Percentiles rank a stretch among this genome's conserved stretches.
Conservation (phyloP, 2,113 vertebrate genomes). For the Rhinogobius similis region DNA sequence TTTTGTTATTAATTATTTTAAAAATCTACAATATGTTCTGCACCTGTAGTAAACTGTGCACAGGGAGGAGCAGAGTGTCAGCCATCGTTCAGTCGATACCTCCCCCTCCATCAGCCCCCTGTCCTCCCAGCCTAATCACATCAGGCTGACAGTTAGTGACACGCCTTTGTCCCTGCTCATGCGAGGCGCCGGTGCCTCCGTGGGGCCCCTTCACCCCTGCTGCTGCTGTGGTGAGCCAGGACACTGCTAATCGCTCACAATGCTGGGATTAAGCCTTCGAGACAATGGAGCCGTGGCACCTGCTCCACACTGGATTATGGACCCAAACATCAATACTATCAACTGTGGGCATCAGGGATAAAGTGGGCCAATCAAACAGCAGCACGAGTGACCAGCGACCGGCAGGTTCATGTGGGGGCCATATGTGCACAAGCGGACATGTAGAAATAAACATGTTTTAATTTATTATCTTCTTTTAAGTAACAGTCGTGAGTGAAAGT, state of each 20-base stretch:
- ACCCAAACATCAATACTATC: constrained; percentile 25
- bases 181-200: constrained; percentile 39
- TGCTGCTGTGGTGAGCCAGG: constrained; percentile 59
- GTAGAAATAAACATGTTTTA: too few species aligned
- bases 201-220: constrained; percentile 34
- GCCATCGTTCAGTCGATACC: not conserved
- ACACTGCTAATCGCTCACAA: constrained; percentile 78
- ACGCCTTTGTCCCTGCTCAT: constrained; percentile 75
- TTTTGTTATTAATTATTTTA: too few species aligned
- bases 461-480: too few species aligned
- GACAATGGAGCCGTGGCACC: constrained; percentile 73
- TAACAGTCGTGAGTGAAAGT: too few species aligned
- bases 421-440: too few species aligned
- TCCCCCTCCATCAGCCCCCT: constrained; percentile 47
- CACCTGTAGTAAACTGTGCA: too few species aligned
- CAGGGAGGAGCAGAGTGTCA: too few species aligned
- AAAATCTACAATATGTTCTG: too few species aligned
- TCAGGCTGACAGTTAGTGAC: constrained; percentile 74
- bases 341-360: constrained; percentile 4
- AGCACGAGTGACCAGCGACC: not conserved
- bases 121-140: constrained; percentile 68
- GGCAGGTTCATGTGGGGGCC: too few species aligned
- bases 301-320: constrained; percentile 48
- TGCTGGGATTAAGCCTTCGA: constrained; percentile 70
- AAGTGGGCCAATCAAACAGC: not conserved